A percentile compares a stretch with the other conserved stretches of the same genome.
These are phyloP conservation scores for Oryzias sinensis DNA, from an alignment of 2,797 vertebrate genomes.

Conservation along the genomic window DNA sequence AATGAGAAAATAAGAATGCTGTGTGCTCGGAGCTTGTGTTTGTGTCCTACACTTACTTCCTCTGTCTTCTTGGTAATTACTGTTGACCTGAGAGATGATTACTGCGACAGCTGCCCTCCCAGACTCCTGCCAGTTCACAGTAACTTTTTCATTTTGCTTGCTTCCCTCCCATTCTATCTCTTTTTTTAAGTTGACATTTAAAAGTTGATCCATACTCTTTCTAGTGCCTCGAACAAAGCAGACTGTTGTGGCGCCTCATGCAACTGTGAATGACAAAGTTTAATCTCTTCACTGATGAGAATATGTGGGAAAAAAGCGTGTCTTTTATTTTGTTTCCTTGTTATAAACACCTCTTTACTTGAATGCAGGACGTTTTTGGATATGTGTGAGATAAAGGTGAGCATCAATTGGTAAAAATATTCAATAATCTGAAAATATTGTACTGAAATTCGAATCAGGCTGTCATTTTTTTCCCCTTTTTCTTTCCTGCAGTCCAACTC, in stretches of 20 bases:
- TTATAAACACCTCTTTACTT: not conserved
- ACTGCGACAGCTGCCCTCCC: conserved; percentile 52
- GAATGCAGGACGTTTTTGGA: not conserved
- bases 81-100: conserved; percentile 71
- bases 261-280: not conserved
- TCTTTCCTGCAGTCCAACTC: not conserved
- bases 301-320: not conserved
- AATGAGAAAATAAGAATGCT: conserved; percentile 15
- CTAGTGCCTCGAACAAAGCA: not conserved
- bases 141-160: conserved; percentile 30
- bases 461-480: conserved; percentile 1
- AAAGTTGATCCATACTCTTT: not conserved
- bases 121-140: conserved; percentile 18
- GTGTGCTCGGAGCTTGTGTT: conserved; percentile 17
- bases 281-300: not conserved
- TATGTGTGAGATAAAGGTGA: conserved; percentile 5
- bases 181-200: conserved; percentile 6
- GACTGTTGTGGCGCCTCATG: not conserved
- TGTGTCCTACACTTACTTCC: conserved; percentile 33
- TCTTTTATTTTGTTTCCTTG: not conserved
- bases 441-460: conserved; percentile 23
- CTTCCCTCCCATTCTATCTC: conserved; percentile 11
- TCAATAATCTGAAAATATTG: conserved; percentile 4
- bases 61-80: conserved; percentile 65
- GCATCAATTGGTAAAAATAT: not conserved